phyloP scores from a whole-genome alignment of 2,888 invertebrate species.

The Lamproptera curius region DNA sequence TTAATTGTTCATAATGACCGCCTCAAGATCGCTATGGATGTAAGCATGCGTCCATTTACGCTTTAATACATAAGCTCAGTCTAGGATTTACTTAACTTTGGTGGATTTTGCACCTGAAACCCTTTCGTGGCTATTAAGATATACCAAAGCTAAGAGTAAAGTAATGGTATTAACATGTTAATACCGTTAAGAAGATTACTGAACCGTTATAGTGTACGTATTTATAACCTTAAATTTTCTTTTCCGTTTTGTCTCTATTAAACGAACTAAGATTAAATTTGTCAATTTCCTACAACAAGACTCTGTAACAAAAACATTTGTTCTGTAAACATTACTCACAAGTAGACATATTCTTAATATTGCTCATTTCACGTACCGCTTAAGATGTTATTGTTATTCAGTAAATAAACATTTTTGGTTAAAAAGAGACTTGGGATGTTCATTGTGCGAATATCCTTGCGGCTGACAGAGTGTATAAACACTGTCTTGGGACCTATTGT shows the following conservation, averaged over 20 bases:
- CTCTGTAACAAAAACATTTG: no score
- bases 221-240: no score
- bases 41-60: constrained; percentile 9
- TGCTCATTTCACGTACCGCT: constrained; percentile 32
- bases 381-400: constrained; percentile 45
- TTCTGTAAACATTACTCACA: not conserved
- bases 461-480: constrained; percentile 64
- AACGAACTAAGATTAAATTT: no score
- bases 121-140: not conserved
- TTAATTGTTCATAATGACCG: constrained; percentile 54
- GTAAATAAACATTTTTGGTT: constrained; percentile 59
- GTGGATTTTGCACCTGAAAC: not conserved
- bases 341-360: constrained; percentile 20
- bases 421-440: constrained; percentile 42
- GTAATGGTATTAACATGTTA: not conserved
- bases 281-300: no score
- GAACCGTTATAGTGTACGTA: no score
- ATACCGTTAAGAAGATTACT: not conserved
- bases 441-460: constrained; percentile 57
- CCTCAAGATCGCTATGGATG: constrained; percentile 19
- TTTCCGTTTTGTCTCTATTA: no score
- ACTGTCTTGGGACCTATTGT: constrained; percentile 49
- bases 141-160: not conserved
- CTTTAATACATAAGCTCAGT: constrained; percentile 5
- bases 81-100: not conserved